Evolutionary conservation across 64 coral and sea anemone species (phyloP), one percentile per base, ranked within the genome.

Genomic region (Astreopora myriophthalma): DNA sequence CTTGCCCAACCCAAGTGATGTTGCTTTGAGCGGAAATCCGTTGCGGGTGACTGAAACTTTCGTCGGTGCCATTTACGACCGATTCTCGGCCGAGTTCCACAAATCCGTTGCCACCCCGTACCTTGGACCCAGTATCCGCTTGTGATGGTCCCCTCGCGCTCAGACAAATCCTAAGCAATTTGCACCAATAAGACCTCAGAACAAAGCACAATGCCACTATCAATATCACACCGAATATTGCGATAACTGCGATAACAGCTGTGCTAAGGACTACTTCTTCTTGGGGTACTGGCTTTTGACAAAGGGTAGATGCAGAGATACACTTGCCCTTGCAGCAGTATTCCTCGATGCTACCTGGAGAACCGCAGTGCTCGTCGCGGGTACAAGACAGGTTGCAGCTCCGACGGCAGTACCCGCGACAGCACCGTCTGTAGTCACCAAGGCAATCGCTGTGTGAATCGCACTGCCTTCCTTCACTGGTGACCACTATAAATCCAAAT

Each of bases 251-350:
- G 57, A 92, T 92, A 9, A 71, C n/a, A 0, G 80, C 37, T 11
- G 23, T 22, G 77, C 78, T 91, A 8, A 91, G 67, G 31, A 38
- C 61, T 11, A 40, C 31, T 6, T 55, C 51, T 19, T 81, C 30
- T 3, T 78, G 34, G 5, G 25, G 19, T 55, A 24, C 8, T 24
- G 37, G 84, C 35, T 86, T 71, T 72, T 86, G 20, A 64, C 90
- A 92, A 38, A 34, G 12, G 0, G 24, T 1, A 49, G 71, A 74
- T 13, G 36, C 65, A 3, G 34, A 62, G 10, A 86, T 73, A 27
- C 90, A 92, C 39, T 28, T 71, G 6, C 80, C 80, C 16, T 86
- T 92, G 33, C 90, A 92, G 71, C 90, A 92, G 22, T 92, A 58
- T 27, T 92, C 90, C 27, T 86, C 79, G 4, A 86, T 19, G 80